Evolutionary conservation across 2,113 vertebrate genomes (phyloP), one percentile per base, ranked within the genome.

Genomic region (Xyrauchen texanus): DNA sequence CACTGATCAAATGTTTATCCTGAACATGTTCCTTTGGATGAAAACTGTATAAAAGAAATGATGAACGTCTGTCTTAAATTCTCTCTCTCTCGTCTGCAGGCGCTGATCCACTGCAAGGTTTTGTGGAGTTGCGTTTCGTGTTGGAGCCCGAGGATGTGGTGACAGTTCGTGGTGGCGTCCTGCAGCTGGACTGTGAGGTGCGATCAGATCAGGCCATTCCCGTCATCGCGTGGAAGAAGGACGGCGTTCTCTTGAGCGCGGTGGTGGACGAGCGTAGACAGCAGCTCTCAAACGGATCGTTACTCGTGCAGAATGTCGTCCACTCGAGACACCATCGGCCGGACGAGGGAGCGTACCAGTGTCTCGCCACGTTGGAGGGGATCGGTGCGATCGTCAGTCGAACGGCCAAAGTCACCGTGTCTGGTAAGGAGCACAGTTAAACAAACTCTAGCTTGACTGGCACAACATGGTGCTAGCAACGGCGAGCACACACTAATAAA

Each of bases 321-420:
- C 96, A 98, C 77, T 95, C 95, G 0, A 90, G 95, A n/a, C 96
- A 98, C 86, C 96, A 97, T 60, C 94, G 95, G 65, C 96, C 96
- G 0, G 96, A 98, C 0, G 95, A 98, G 81, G 97, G 97, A 0
- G 86, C 92, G 21, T 98, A 98, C 87, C 97, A 98, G 75, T 98
- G 97, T 2, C 91, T 97, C 60, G 95, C 95, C 0, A 92, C 93
- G 0, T 82, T 98, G 46, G 96, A 96, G 12, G 95, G 94, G 0
- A 2, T 93, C 0, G 97, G 97, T 0, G 94, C 95, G 4, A 94
- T 98, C 13, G 89, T 97, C 21, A 98, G 96, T 69, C 90, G 93
- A 21, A 92, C 90, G 0, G 96, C 96, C 0, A 95, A 86, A 81
- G 94, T 98, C 70, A 91, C 92, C 0, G 95, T 98, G 11, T 94